Conservation (phyloP, 2,888 invertebrate genomes). For the Drosophila monieri region DNA sequence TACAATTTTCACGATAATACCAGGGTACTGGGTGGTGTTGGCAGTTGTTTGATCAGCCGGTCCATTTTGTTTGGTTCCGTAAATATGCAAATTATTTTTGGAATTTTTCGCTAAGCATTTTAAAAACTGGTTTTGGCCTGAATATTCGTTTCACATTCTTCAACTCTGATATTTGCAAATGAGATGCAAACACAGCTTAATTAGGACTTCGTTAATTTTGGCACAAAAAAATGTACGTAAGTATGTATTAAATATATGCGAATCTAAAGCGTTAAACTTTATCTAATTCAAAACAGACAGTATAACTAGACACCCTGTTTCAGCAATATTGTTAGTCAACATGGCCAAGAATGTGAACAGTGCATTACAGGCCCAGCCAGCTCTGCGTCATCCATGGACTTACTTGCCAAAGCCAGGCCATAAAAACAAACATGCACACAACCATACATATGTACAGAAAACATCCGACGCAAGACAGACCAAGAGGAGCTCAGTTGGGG, state of each 20-base stretch:
- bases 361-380: slow-evolving; percentile 20
- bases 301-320: too few relatives aligned
- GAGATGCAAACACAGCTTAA: slow-evolving; percentile 34
- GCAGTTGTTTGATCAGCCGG: slow-evolving; percentile 11
- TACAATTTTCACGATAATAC: slow-evolving; percentile 43
- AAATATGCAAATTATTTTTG: slow-evolving; percentile 39
- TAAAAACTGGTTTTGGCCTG: slow-evolving; percentile 52
- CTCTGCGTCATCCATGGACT: slow-evolving; percentile 36
- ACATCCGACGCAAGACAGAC: slow-evolving; percentile 21
- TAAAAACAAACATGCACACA: slow-evolving; percentile 2
- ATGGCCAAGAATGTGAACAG: slow-evolving; percentile 16
- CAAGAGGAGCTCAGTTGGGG: slow-evolving; percentile 6
- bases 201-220: slow-evolving; percentile 1
- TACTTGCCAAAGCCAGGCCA: slow-evolving; percentile 23
- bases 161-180: slow-evolving; percentile 70
- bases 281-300: neutral
- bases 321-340: too few relatives aligned
- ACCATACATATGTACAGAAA: neutral
- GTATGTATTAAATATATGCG: neutral
- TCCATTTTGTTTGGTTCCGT: slow-evolving; percentile 19
- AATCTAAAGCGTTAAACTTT: too few relatives aligned
- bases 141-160: slow-evolving; percentile 52
- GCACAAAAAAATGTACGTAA: neutral
- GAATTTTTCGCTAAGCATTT: slow-evolving; percentile 38
- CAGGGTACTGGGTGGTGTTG: slow-evolving; percentile 43